Evolutionary conservation across 1,140 invertebrate genomes (phyloP).

Genomic region (Cotesia chilonis): DNA sequence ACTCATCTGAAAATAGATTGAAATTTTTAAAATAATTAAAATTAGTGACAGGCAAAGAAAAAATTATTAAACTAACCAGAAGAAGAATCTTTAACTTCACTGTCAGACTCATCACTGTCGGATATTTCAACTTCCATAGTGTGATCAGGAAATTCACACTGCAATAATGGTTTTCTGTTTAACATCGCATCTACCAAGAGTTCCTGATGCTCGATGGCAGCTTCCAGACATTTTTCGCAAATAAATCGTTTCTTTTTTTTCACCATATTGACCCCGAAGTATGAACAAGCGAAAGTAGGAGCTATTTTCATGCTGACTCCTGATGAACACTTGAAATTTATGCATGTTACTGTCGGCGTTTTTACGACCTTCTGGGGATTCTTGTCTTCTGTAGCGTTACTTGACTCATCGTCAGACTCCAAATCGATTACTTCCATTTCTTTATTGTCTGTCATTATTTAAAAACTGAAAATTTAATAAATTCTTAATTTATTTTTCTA

Average conservation of each 20-base stretch:
- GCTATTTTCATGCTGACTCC: constrained; percentile 61
- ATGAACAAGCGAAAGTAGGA: constrained; percentile 66
- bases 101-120: constrained; percentile 66
- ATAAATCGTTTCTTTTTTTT: constrained; percentile 63
- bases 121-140: constrained; percentile 69
- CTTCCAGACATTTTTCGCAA: constrained; percentile 64
- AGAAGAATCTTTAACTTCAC: constrained; percentile 49
- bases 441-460: constrained; percentile 32
- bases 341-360: constrained; percentile 61
- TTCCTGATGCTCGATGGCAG: constrained; percentile 60
- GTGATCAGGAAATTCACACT: constrained; percentile 66
- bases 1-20: constrained; percentile 41
- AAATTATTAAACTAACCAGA: constrained; percentile 36
- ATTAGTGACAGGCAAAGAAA: not conserved
- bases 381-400: not conserved
- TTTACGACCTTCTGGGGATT: constrained; percentile 37
- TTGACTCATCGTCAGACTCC: constrained; percentile 56
- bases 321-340: constrained; percentile 68
- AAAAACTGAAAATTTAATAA: not conserved
- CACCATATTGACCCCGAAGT: constrained; percentile 63
- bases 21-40: not conserved
- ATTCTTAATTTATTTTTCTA: not conserved
- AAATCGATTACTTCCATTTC: constrained; percentile 57
- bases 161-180: constrained; percentile 43
- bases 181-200: constrained; percentile 53